Evolutionary conservation across 2,888 invertebrate genomes (phyloP), one percentile per base, ranked within the genome.

Genomic region (Trichacis sp.): DNA sequence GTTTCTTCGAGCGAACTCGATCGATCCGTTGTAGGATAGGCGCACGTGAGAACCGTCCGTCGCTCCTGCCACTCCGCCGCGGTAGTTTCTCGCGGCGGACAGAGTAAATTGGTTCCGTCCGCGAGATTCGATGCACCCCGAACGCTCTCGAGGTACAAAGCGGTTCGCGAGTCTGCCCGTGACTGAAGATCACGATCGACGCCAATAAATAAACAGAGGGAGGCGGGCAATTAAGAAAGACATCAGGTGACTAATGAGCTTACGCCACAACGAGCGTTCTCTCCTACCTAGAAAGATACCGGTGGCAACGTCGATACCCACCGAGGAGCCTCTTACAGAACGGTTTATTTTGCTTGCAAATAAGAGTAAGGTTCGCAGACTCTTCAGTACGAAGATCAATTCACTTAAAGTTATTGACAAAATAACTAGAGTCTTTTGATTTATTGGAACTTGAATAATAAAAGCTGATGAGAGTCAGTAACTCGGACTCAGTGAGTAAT

Each of bases 161-260:
- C 42, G 56, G 19, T 42, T 53, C 56, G 51, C 61, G 60, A 60
- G 48, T 56, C 59, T 61, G 65, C 56, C 68, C 66, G 59, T 67
- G 68, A 64, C 64, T 63, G 61, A 68, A 68, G 76, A 76, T 76
- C 75, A 64, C 71, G 77, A 79, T 79, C 78, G 61, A 63, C 65
- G 68, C 65, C 72, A 74, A 80, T 77, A 77, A 80, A 80, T 78
- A 80, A 77, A 70, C 73, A 53, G 64, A 67, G 73, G 68, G 73
- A 73, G 72, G 71, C 68, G 74, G 69, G 77, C 78, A 80, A 81
- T 81, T 80, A 81, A 81, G 79, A 79, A 73, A 78, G 79, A 79
- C 80, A 79, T 81, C 79, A 81, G 77, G 65, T 76, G 77, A 78
- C 78, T 81, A 80, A 81, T 81, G 80, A 81, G 79, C 72, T 79